Evolutionary conservation across 2,797 vertebrate species (phyloP), one percentile per base, ranked within the genome.

Genomic region (Apogon hyalosoma): DNA sequence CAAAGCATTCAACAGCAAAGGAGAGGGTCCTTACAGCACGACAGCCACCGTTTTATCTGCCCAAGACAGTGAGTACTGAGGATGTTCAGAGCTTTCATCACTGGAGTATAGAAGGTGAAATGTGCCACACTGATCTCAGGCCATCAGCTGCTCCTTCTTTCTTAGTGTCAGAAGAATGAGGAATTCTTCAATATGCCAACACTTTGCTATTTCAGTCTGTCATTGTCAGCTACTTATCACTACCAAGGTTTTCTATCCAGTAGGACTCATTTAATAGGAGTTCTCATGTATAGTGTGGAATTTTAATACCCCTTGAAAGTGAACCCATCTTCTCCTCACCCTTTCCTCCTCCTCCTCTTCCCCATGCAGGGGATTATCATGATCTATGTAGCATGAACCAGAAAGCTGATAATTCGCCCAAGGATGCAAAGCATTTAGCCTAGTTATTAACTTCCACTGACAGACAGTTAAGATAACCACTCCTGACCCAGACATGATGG

Each of bases 21-120:
- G 98, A 31, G 96, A 97, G 40, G 98, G 98, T 11, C 98, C 98
- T 0, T 99, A 92, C 87, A 99, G 98, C 85, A 87, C 94, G 2
- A 93, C 92, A 4, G 95, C 95, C 3, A 67, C 90, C 47, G 93
- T 99, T 80, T 94, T 91, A 56, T 98, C 98, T 2, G 95, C 96
- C 3, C 94, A 95, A 73, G 97, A 99, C 0, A 95, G 98, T 99
- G 77, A 93, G 96, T 87, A 40, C 57, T 0, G 18, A 19, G 21
- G 43, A 56, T 33, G 43, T 52, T 61, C 54, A 11, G 53, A 12
- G n/a, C 63, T 45, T 43, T 63, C 46, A 42, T 40, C 16, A 12
- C 36, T 47, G 14, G 62, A 46, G 36, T 14, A 11, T 15, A 12
- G 31, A 36, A 38, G n/a, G 8, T 11, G 13, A 67, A 50, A 56